phyloP scores from a whole-genome alignment of 2,888 invertebrate species.

The Lacanobia wlatinum region DNA sequence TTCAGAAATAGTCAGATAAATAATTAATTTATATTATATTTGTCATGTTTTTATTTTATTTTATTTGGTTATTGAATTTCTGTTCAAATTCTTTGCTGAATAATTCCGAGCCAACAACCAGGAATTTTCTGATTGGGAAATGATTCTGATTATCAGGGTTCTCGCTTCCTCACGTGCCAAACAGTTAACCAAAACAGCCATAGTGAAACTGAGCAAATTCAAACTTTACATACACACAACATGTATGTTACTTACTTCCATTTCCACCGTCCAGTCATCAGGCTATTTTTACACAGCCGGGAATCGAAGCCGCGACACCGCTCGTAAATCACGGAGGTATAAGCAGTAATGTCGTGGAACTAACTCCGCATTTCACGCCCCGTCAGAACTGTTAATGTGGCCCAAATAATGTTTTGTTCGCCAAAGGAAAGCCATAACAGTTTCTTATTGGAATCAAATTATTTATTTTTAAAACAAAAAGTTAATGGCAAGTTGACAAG shows the following conservation, averaged over 20 bases:
- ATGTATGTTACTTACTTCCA: slow-evolving; percentile 16
- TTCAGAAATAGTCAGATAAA: fast-evolving
- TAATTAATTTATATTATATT: no score
- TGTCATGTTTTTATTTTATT: no score
- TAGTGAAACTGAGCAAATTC: slow-evolving; percentile 6
- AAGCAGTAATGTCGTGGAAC: slow-evolving; percentile 79
- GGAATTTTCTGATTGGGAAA: not conserved
- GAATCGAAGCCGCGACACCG: slow-evolving; percentile 70
- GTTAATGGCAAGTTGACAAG: slow-evolving; percentile 51
- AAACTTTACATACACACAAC: not conserved
- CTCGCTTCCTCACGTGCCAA: not conserved
- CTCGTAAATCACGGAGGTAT: slow-evolving; percentile 79
- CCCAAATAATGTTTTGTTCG: slow-evolving; percentile 73
- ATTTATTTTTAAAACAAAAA: slow-evolving; percentile 56
- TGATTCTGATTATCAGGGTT: no score
- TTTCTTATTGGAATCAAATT: slow-evolving; percentile 65
- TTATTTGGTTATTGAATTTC: not conserved
- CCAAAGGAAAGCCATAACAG: slow-evolving; percentile 52
- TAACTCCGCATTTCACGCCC: slow-evolving; percentile 85
- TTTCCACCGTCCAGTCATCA: slow-evolving; percentile 44
- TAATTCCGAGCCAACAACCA: not conserved
- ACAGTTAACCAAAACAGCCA: not conserved
- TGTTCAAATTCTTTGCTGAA: not conserved
- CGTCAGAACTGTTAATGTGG: slow-evolving; percentile 77
- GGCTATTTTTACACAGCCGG: slow-evolving; percentile 60